Conservation (phyloP, 2,797 vertebrate species). For the Novumbra hubbsi region DNA sequence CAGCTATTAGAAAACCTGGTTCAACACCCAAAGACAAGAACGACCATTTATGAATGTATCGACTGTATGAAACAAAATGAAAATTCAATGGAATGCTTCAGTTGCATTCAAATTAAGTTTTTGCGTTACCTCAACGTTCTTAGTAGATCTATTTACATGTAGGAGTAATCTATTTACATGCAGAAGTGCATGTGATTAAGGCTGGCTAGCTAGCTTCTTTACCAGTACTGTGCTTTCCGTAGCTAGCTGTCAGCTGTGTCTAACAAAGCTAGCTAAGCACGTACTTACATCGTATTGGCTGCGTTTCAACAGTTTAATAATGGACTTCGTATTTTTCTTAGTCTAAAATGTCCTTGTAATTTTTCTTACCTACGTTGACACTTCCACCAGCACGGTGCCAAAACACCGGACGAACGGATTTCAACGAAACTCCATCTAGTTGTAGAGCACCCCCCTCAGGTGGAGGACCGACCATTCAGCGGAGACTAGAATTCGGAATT, state of each 20-base stretch:
- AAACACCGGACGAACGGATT: background rate
- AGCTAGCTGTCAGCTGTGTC: background rate
- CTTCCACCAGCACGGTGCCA: background rate
- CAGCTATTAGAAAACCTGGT: background rate
- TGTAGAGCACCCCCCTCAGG: constrained; percentile 31
- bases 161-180: background rate
- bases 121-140: background rate
- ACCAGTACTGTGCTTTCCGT: background rate
- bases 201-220: background rate
- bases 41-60: background rate
- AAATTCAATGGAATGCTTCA: background rate
- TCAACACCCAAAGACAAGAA: background rate
- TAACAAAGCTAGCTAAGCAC: background rate
- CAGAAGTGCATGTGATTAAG: background rate
- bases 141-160: background rate
- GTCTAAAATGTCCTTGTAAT: constrained; percentile 8
- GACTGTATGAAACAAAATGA: background rate
- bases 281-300: background rate
- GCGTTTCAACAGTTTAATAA: background rate
- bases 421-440: background rate
- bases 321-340: background rate
- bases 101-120: background rate
- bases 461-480: constrained; percentile 48
- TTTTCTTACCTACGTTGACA: background rate
- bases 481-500: background rate